Percentiles rank a stretch among this genome's conserved stretches.
Conservation (phyloP, 2,797 vertebrate genomes). For the Naso thynnoides region DNA sequence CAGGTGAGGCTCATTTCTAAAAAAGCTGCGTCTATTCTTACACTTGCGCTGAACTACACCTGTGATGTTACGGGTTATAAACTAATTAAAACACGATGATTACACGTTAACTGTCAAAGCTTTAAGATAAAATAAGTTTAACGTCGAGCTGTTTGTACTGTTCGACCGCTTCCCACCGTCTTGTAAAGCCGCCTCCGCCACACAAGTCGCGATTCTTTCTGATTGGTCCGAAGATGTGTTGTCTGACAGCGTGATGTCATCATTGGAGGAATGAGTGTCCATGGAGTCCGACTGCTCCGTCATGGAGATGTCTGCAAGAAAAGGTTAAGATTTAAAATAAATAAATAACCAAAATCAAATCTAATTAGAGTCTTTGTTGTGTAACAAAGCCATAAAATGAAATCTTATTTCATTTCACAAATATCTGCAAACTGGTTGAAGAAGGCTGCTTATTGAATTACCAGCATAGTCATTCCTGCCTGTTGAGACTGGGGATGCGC, state of each 20-base stretch:
- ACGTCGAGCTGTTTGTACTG: background rate
- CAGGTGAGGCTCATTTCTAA: background rate
- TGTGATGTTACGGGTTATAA: background rate
- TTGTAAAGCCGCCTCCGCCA: conserved; percentile 82
- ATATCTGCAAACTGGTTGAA: too few species aligned
- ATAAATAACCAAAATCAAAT: accelerated
- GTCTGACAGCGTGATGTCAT: conserved; percentile 57
- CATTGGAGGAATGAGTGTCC: conserved; percentile 63
- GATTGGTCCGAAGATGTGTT: conserved; percentile 61
- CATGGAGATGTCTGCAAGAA: conserved; percentile 66
- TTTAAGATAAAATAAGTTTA: background rate
- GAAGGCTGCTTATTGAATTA: conserved; percentile 14
- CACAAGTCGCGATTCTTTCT: conserved; percentile 35
- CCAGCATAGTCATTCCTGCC: conserved; percentile 62
- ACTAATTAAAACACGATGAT: background rate
- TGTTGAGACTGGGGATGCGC: conserved; percentile 57
- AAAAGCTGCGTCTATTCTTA: too few species aligned
- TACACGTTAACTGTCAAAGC: background rate
- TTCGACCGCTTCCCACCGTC: conserved; percentile 74
- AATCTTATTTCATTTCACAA: too few species aligned
- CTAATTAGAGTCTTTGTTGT: background rate
- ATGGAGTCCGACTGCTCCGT: conserved; percentile 65
- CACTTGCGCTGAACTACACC: too few species aligned
- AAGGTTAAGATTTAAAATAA: background rate
- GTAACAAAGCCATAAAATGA: too few species aligned